These are phyloP conservation scores for Sarcophaga subvicina DNA, from an alignment of 2,888 invertebrate species.

Conservation along the genomic window DNA sequence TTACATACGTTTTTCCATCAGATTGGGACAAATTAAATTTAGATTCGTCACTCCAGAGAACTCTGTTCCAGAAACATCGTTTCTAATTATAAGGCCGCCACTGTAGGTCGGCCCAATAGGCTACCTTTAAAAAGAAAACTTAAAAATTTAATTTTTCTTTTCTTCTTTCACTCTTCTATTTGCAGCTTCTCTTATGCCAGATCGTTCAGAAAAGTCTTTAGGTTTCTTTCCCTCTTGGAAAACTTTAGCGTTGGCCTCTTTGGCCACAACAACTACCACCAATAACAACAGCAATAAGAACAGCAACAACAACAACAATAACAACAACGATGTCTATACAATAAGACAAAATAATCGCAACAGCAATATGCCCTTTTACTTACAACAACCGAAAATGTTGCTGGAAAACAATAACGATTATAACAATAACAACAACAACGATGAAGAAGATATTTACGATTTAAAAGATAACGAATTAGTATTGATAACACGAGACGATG, in stretches of 20 bases:
- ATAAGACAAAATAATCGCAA: constrained; percentile 70
- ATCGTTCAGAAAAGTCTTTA: constrained; percentile 76
- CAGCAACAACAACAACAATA: constrained; percentile 15
- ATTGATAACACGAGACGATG: constrained; percentile 41
- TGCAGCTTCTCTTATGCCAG: constrained; percentile 59
- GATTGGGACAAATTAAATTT: too few relatives aligned
- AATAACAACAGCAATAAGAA: constrained; percentile 13
- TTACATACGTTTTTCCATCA: too few relatives aligned
- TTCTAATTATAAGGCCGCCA: too few relatives aligned
- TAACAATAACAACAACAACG: constrained; percentile 27
- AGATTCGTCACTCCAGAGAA: too few relatives aligned
- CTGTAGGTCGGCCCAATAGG: too few relatives aligned
- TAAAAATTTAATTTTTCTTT: constrained; percentile 4
- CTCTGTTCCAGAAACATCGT: too few relatives aligned
- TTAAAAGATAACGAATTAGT: constrained; percentile 64
- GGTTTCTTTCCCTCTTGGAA: constrained; percentile 80
- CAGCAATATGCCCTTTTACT: constrained; percentile 72
- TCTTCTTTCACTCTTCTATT: constrained; percentile 22
- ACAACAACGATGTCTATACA: too few relatives aligned
- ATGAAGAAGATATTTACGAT: constrained; percentile 61
- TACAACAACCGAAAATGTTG: constrained; percentile 76
- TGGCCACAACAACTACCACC: constrained; percentile 72
- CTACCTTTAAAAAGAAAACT: too few relatives aligned
- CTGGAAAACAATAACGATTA: constrained; percentile 71
- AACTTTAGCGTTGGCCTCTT: constrained; percentile 77